Evolutionary conservation across 2,797 vertebrate genomes (phyloP).

Genomic region (Acropternis orthonyx): DNA sequence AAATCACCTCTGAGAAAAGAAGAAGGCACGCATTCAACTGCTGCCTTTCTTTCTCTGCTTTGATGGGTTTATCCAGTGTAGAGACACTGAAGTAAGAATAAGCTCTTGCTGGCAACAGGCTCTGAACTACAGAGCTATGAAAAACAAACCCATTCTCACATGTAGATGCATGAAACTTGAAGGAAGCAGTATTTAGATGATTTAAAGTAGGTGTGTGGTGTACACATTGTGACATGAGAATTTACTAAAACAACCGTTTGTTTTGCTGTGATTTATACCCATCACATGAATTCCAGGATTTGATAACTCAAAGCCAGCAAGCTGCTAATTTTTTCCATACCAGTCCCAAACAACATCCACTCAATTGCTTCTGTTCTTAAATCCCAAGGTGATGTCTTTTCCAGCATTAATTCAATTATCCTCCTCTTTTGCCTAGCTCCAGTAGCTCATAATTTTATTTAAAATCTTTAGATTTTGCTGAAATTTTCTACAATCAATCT

Average conservation of each 20-base stretch:
- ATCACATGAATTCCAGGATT: background rate
- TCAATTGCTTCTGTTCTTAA: background rate
- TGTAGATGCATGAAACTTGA: background rate
- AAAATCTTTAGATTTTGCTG: background rate
- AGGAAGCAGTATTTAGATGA: background rate
- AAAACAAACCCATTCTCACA: background rate
- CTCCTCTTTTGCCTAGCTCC: background rate
- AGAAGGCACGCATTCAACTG: rapidly evolving
- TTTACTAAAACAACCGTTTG: background rate
- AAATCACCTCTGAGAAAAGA: background rate
- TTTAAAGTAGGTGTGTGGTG: background rate
- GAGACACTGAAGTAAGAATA: background rate
- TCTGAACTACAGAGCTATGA: background rate
- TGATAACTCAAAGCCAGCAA: background rate
- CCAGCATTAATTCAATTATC: background rate
- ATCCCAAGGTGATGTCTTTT: background rate
- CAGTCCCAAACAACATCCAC: background rate
- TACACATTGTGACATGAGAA: background rate
- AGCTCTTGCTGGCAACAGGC: background rate
- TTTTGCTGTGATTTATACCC: background rate
- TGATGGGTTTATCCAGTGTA: background rate
- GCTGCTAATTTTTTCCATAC: background rate
- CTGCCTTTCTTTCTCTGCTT: background rate
- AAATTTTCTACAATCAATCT: background rate
- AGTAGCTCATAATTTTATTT: background rate